Conservation (phyloP, 2,888 invertebrate species). For the Drosophila infuscata region DNA sequence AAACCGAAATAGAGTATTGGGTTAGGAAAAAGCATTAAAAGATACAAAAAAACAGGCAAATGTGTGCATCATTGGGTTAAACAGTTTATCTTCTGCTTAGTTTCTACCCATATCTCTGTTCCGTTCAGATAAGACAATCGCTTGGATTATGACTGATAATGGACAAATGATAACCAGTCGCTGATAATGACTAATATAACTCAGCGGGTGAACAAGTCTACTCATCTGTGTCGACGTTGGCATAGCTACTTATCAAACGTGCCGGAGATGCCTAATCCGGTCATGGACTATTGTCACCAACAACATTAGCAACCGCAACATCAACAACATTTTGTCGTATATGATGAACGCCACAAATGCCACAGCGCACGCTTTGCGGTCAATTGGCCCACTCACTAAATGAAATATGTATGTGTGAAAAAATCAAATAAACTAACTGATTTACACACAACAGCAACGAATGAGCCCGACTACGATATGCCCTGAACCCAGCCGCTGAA, state of each 20-base stretch:
- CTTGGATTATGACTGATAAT: constrained; percentile 20
- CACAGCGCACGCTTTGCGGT: constrained; percentile 5
- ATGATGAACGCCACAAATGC: constrained; percentile 14
- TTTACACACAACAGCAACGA: constrained; percentile 8
- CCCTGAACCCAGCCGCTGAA: neutral
- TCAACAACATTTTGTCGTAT: constrained; percentile 23
- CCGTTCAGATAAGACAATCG: constrained; percentile 8
- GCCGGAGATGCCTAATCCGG: constrained; percentile 50
- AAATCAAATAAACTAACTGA: constrained; percentile 34
- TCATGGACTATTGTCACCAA: constrained; percentile 45
- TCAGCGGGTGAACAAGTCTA: neutral
- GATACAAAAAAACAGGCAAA: neutral
- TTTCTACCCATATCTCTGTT: neutral
- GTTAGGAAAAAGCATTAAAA: neutral
- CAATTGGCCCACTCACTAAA: constrained; percentile 40
- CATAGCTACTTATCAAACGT: neutral
- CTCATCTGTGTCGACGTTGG: neutral
- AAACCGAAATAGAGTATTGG: too few species aligned
- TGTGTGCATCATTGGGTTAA: neutral
- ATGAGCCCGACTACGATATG: neutral
- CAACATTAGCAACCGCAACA: constrained; percentile 3
- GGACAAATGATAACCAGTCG: constrained; percentile 21
- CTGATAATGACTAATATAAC: constrained; percentile 11
- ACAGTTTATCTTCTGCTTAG: neutral
- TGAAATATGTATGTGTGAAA: constrained; percentile 6